phyloP scores from a whole-genome alignment of 2,888 invertebrate genomes.

The Parnassius apollo region DNA sequence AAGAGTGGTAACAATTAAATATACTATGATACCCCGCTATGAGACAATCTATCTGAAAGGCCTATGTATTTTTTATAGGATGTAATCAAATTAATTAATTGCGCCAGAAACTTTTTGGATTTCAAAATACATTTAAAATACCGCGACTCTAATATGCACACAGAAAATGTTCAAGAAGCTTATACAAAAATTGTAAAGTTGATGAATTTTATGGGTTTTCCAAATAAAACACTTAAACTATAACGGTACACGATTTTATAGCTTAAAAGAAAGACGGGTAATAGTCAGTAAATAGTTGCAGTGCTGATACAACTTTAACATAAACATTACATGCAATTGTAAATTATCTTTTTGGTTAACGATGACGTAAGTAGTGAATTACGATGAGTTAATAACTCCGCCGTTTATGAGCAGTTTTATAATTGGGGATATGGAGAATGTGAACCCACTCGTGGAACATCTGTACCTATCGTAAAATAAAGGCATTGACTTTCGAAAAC shows the following conservation, averaged over 20 bases:
- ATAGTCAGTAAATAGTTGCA: not conserved
- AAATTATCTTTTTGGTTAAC: constrained; percentile 17
- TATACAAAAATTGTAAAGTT: too few relatives aligned
- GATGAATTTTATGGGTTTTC: too few relatives aligned
- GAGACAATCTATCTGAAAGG: too few relatives aligned
- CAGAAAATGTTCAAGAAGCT: too few relatives aligned
- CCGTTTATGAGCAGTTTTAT: constrained; percentile 21
- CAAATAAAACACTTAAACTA: not conserved
- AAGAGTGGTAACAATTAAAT: too few relatives aligned
- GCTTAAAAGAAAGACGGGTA: constrained; percentile 9
- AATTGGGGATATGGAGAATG: constrained; percentile 1
- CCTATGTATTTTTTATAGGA: too few relatives aligned
- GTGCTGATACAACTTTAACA: constrained; percentile 1
- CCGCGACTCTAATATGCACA: too few relatives aligned
- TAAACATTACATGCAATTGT: constrained; percentile 19
- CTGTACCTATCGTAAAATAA: not conserved
- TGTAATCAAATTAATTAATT: too few relatives aligned
- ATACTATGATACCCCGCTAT: too few relatives aligned
- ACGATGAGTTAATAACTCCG: constrained; percentile 7
- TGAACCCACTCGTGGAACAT: not conserved
- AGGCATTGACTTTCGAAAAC: too few relatives aligned
- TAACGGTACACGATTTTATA: not conserved
- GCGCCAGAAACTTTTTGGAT: too few relatives aligned
- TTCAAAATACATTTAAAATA: too few relatives aligned
- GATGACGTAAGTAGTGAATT: constrained; percentile 7